Evolutionary conservation across 2,113 vertebrate genomes (phyloP).

Genomic region (Dromiciops gliroides): DNA sequence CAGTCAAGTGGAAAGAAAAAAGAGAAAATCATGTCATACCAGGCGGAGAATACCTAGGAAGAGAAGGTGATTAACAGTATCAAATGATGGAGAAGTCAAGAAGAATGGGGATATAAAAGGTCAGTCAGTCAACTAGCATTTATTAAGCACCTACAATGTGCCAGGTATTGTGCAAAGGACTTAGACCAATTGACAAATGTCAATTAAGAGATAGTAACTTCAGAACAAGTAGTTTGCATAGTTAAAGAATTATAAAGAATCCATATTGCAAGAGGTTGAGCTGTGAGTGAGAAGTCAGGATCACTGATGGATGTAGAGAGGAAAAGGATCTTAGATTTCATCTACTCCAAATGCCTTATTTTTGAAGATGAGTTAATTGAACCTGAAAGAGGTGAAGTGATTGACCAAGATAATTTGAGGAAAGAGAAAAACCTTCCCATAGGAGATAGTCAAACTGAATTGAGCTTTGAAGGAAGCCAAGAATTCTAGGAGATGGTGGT

Average conservation of each 20-base stretch:
- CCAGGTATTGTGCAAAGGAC: not conserved
- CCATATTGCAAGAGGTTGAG: not conserved
- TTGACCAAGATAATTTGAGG: not conserved
- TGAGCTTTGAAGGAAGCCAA: not conserved
- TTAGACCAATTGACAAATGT: not conserved
- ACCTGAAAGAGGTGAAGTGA: not conserved
- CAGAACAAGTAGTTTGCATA: not conserved
- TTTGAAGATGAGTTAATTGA: not conserved
- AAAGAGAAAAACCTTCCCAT: not conserved
- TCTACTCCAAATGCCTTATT: not conserved
- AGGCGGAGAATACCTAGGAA: not conserved
- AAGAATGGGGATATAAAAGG: not conserved
- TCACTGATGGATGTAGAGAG: not conserved
- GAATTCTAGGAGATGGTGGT: not conserved
- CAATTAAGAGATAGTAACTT: not conserved
- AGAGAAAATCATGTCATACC: not conserved
- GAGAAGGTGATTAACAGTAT: not conserved
- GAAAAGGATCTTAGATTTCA: not conserved
- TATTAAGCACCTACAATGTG: not conserved
- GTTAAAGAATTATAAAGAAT: not conserved
- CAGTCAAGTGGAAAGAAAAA: not conserved
- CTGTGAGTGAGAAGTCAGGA: not conserved
- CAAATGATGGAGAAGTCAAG: not conserved
- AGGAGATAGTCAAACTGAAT: not conserved
- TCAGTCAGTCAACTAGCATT: not conserved